Evolutionary conservation across 2,888 invertebrate species (phyloP).

Genomic region (Sialis fuliginosa): DNA sequence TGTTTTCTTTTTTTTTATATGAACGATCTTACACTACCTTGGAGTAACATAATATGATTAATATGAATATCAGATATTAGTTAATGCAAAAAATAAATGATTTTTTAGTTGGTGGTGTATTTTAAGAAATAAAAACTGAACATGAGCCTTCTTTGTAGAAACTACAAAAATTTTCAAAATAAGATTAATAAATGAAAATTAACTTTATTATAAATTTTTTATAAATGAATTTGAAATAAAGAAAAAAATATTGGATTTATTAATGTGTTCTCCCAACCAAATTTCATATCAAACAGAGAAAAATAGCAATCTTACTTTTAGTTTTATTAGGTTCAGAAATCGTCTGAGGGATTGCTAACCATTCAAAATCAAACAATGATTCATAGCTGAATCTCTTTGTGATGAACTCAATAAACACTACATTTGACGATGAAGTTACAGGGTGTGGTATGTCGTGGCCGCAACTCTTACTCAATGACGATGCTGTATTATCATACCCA

Average conservation of each 20-base stretch:
- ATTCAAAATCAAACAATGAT: slow-evolving; percentile 29
- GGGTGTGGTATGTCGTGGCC: slow-evolving; percentile 30
- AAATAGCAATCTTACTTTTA: neutral
- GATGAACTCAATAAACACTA: slow-evolving; percentile 38
- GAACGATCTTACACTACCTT: no score
- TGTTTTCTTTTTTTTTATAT: no score
- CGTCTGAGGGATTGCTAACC: slow-evolving; percentile 23
- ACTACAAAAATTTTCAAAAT: no score
- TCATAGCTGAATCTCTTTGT: slow-evolving; percentile 26
- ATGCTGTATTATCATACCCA: slow-evolving; percentile 49
- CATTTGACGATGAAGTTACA: slow-evolving; percentile 43
- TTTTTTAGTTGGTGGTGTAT: neutral
- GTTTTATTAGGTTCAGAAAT: slow-evolving; percentile 5
- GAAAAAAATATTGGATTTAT: no score
- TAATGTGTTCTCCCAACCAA: no score
- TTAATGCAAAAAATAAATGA: neutral
- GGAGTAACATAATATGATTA: no score
- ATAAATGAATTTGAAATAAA: no score
- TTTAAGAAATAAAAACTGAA: no score
- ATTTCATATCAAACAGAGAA: neutral
- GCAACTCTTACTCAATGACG: slow-evolving; percentile 35
- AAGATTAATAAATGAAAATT: no score
- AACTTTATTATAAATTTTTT: no score
- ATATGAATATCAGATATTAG: no score
- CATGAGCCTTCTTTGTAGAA: no score